These are phyloP conservation scores for Gymnoscopelus microlampas DNA, from an alignment of 2,797 vertebrate species.

Conservation along the genomic window DNA sequence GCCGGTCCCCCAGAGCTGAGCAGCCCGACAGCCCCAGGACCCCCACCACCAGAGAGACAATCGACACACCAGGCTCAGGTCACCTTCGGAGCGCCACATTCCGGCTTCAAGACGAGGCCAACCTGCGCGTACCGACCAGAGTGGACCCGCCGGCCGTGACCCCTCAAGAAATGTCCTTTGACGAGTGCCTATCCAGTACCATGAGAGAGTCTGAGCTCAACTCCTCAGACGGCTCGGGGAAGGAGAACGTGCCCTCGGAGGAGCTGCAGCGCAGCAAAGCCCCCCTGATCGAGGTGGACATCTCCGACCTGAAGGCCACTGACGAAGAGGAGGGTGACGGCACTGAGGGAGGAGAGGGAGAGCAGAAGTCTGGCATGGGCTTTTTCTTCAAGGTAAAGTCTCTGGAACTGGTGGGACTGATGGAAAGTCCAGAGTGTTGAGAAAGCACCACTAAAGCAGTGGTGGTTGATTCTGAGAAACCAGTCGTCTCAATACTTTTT, in stretches of 20 bases:
- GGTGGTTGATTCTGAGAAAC: too few relatives aligned
- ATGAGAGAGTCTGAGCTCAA: slow-evolving; percentile 69
- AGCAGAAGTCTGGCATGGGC: slow-evolving; percentile 92
- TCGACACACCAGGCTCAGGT: slow-evolving; percentile 73
- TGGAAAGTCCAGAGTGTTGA: neutral
- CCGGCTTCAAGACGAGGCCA: slow-evolving; percentile 87
- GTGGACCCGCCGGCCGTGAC: slow-evolving; percentile 63
- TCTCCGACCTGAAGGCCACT: slow-evolving; percentile 86
- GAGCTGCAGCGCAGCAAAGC: slow-evolving; percentile 84
- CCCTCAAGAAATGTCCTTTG: slow-evolving; percentile 66
- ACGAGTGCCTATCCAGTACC: slow-evolving; percentile 70
- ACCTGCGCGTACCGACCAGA: slow-evolving; percentile 80
- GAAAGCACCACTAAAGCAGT: too few relatives aligned
- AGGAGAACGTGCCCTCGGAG: slow-evolving; percentile 78
- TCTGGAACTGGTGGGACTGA: neutral
- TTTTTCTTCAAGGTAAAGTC: slow-evolving; percentile 95
- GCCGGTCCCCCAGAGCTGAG: slow-evolving; percentile 79
- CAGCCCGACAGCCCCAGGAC: slow-evolving; percentile 46
- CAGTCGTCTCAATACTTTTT: too few relatives aligned
- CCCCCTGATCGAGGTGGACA: slow-evolving; percentile 93
- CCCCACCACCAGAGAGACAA: slow-evolving; percentile 50
- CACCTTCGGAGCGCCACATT: slow-evolving; percentile 74
- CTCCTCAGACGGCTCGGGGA: slow-evolving; percentile 75
- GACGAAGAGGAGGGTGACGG: slow-evolving; percentile 78
- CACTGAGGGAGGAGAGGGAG: slow-evolving; percentile 76